Conservation (phyloP, 2,113 vertebrate species). For the Cryptotis parvus region DNA sequence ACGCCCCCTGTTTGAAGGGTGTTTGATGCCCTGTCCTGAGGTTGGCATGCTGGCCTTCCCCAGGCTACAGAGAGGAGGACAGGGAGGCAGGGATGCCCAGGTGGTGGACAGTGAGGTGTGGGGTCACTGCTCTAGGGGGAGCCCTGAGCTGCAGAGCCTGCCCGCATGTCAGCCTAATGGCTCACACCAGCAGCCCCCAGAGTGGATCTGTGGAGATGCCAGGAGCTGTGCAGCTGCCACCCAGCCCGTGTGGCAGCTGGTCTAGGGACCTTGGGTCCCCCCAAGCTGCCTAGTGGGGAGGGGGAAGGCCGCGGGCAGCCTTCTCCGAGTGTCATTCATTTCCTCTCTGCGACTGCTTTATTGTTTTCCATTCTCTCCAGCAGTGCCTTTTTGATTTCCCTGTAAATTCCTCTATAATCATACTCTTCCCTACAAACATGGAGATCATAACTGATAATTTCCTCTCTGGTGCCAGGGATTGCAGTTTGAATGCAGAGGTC, state of each 20-base stretch:
- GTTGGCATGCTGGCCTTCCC: no score
- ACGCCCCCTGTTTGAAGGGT: neutral
- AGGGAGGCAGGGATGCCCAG: neutral
- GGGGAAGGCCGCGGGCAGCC: neutral
- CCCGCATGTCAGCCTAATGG: neutral
- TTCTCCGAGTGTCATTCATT: slow-evolving; percentile 62
- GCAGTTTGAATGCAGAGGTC: slow-evolving; percentile 65
- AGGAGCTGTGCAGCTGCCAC: neutral
- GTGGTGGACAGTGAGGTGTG: neutral
- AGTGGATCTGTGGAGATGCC: neutral
- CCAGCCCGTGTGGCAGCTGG: neutral
- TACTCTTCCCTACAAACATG: slow-evolving; percentile 66
- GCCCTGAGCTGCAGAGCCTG: accelerated
- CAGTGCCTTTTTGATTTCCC: slow-evolving; percentile 76
- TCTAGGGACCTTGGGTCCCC: neutral
- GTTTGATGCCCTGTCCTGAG: neutral
- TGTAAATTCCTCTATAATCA: slow-evolving; percentile 77
- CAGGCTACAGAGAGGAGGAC: neutral
- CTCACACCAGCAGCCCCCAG: neutral
- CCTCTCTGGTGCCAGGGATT: slow-evolving; percentile 22
- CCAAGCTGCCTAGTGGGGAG: neutral
- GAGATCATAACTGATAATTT: slow-evolving; percentile 74
- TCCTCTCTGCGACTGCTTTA: slow-evolving; percentile 76
- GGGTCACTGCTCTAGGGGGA: neutral
- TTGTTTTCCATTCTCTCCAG: slow-evolving; percentile 75